Evolutionary conservation across 1,140 invertebrate species (phyloP).

Genomic region (Ips typographus): DNA sequence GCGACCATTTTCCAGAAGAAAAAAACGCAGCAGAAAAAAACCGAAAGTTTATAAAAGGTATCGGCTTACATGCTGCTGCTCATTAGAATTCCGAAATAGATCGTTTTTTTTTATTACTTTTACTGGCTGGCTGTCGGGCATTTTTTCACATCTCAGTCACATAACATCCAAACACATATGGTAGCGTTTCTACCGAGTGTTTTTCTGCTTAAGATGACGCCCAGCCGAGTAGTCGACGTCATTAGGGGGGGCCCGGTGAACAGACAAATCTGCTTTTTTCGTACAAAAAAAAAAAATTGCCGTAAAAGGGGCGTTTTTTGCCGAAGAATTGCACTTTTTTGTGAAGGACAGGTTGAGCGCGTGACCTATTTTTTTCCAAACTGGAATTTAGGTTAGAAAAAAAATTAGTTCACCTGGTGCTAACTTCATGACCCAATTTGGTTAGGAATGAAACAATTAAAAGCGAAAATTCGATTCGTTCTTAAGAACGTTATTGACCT

Average conservation of each 20-base stretch:
- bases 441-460: neutral
- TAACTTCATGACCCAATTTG: no score
- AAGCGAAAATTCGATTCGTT: neutral
- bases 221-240: conserved; percentile 27
- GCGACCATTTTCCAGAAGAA: neutral
- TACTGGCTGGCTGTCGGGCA: conserved; percentile 18
- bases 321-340: conserved; percentile 15
- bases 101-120: conserved; percentile 26
- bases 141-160: conserved; percentile 41
- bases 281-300: conserved; percentile 22
- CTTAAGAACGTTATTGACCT: no score
- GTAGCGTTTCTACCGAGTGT: conserved; percentile 20
- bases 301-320: conserved; percentile 16
- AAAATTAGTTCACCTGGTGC: neutral
- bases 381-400: neutral
- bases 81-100: conserved; percentile 41
- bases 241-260: conserved; percentile 21
- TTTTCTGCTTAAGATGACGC: conserved; percentile 19
- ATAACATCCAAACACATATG: conserved; percentile 42
- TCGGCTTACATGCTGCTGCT: conserved; percentile 27
- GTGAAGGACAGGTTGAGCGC: neutral
- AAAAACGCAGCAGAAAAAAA: conserved; percentile 1
- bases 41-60: conserved; percentile 30
- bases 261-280: conserved; percentile 22
- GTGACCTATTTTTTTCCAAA: neutral